Evolutionary conservation across 2,797 vertebrate species (phyloP).

Genomic region (Cheirogaleus major): DNA sequence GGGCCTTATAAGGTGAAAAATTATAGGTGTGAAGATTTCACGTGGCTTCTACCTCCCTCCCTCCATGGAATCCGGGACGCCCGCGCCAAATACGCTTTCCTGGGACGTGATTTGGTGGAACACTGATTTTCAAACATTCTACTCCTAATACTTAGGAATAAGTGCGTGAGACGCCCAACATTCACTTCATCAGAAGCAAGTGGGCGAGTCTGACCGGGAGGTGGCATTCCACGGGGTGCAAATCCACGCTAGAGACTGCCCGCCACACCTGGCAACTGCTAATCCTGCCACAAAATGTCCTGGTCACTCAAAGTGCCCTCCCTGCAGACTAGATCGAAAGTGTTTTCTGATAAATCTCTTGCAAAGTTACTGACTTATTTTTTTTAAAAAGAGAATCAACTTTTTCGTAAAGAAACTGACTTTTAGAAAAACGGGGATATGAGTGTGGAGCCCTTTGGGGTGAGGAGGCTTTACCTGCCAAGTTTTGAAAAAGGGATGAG

Average conservation of each 20-base stretch:
- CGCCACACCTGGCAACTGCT: not conserved
- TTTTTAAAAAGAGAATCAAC: not conserved
- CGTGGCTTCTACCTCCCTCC: no score
- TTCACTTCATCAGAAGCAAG: no score
- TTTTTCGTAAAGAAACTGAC: not conserved
- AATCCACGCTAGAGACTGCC: not conserved
- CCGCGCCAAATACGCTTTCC: no score
- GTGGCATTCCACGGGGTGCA: not conserved
- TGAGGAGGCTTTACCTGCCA: not conserved
- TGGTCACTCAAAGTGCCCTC: not conserved
- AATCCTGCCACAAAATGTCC: not conserved
- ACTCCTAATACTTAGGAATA: no score
- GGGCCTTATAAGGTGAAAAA: no score
- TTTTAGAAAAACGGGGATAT: not conserved
- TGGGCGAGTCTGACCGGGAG: not conserved
- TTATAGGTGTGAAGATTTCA: no score
- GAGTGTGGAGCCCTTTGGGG: not conserved
- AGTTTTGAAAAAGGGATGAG: not conserved
- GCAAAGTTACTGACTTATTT: not conserved
- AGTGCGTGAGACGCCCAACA: no score
- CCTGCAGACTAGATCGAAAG: not conserved
- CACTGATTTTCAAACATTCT: no score
- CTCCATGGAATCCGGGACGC: no score
- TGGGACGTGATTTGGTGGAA: no score
- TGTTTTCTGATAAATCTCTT: not conserved